Conservation (phyloP, 2,797 vertebrate species). For the Hypotaenidia philippensis region DNA sequence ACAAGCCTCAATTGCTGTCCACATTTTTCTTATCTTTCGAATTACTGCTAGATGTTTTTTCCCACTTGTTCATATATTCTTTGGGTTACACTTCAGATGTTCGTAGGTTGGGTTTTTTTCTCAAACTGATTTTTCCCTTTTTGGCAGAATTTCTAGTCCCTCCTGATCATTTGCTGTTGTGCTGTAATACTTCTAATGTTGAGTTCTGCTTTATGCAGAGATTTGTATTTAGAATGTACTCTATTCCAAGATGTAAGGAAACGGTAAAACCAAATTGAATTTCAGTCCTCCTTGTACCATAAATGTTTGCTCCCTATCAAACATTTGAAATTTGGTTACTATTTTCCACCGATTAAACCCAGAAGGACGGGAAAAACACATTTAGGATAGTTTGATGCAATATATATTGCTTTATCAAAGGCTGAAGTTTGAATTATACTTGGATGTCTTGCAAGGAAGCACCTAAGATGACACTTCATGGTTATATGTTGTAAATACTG, state of each 20-base stretch:
- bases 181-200: neutral
- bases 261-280: neutral
- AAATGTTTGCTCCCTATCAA: neutral
- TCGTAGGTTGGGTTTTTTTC: neutral
- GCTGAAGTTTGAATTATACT: neutral
- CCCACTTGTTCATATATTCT: neutral
- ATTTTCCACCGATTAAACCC: rapidly evolving
- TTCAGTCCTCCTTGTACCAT: neutral
- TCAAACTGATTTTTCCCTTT: neutral
- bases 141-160: neutral
- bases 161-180: neutral
- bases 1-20: neutral
- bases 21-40: neutral
- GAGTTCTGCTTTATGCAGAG: neutral
- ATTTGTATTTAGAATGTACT: neutral
- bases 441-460: neutral
- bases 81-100: neutral
- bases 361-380: neutral
- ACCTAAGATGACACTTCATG: neutral
- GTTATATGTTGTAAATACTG: neutral
- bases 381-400: neutral
- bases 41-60: neutral
- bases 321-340: neutral
- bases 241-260: neutral
- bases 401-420: neutral